These are phyloP conservation scores for Paraplagusia blochii DNA, from an alignment of 2,113 vertebrate genomes.

Conservation along the genomic window DNA sequence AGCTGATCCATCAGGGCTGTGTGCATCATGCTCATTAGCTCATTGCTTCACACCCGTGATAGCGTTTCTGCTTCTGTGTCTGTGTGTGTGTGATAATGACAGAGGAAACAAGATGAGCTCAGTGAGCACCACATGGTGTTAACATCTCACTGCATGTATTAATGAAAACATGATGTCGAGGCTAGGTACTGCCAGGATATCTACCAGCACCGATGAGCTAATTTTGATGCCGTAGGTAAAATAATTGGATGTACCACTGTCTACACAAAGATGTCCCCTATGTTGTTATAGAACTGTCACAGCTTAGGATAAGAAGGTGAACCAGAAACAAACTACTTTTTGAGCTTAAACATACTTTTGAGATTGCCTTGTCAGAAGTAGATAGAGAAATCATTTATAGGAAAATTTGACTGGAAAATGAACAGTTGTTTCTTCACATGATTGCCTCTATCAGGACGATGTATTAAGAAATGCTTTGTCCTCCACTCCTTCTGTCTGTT, in stretches of 20 bases:
- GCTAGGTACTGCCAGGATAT: slow-evolving; percentile 13
- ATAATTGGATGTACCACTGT: slow-evolving; percentile 10
- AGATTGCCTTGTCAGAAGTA: slow-evolving; percentile 31
- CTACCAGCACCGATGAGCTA: slow-evolving; percentile 10
- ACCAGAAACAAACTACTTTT: background rate
- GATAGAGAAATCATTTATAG: slow-evolving; percentile 35
- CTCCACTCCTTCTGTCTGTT: slow-evolving; percentile 44
- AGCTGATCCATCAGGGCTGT: slow-evolving; percentile 63
- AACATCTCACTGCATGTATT: slow-evolving; percentile 39
- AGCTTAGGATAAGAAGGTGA: background rate
- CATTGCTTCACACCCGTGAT: slow-evolving; percentile 20
- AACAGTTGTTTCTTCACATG: slow-evolving; percentile 53
- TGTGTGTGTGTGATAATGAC: slow-evolving; percentile 25
- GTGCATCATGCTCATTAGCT: slow-evolving; percentile 57
- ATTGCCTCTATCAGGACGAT: slow-evolving; percentile 51
- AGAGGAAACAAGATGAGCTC: slow-evolving; percentile 38
- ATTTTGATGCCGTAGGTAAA: slow-evolving; percentile 12
- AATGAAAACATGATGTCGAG: slow-evolving; percentile 52
- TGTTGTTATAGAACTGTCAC: background rate
- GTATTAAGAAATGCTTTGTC: slow-evolving; percentile 37
- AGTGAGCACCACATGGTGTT: slow-evolving; percentile 49
- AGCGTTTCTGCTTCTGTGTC: slow-evolving; percentile 15
- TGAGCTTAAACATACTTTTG: slow-evolving; percentile 39
- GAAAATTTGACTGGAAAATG: slow-evolving; percentile 34
- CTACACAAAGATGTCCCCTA: background rate